Evolutionary conservation across 2,888 invertebrate genomes (phyloP).

Genomic region (Neoascia interrupta): DNA sequence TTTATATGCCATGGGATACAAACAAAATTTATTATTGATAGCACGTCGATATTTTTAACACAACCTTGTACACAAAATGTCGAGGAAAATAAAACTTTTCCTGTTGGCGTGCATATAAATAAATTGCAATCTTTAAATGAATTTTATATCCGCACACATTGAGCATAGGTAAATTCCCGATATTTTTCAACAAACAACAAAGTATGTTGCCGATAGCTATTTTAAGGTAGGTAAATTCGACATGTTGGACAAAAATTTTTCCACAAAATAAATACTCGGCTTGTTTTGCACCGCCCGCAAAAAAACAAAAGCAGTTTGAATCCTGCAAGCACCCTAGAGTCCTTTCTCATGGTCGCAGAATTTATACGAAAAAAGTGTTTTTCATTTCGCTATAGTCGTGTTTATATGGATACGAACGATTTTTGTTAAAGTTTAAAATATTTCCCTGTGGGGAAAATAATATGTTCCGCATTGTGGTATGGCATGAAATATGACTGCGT

Average conservation of each 20-base stretch:
- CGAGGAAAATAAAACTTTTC: constrained; percentile 26
- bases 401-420: too few relatives aligned
- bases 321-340: constrained; percentile 8
- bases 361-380: not conserved
- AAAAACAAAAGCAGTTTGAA: constrained; percentile 6
- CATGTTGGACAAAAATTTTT: constrained; percentile 41
- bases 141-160: constrained; percentile 22
- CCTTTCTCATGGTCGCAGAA: constrained; percentile 23
- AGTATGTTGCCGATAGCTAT: too few relatives aligned
- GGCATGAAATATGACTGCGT: constrained; percentile 41
- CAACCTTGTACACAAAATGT: too few relatives aligned
- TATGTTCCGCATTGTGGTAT: constrained; percentile 17
- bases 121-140: constrained; percentile 55
- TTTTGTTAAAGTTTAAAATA: constrained; percentile 28
- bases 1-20: too few relatives aligned
- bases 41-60: too few relatives aligned
- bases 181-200: not conserved
- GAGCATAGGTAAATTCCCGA: not conserved
- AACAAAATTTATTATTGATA: too few relatives aligned
- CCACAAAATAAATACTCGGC: constrained; percentile 60
- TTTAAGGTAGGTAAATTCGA: constrained; percentile 52
- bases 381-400: too few relatives aligned
- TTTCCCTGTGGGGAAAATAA: constrained; percentile 26
- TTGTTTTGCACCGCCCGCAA: not conserved
- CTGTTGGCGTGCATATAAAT: constrained; percentile 34